phyloP scores from a whole-genome alignment of 2,113 vertebrate species.

The Naja naja region DNA sequence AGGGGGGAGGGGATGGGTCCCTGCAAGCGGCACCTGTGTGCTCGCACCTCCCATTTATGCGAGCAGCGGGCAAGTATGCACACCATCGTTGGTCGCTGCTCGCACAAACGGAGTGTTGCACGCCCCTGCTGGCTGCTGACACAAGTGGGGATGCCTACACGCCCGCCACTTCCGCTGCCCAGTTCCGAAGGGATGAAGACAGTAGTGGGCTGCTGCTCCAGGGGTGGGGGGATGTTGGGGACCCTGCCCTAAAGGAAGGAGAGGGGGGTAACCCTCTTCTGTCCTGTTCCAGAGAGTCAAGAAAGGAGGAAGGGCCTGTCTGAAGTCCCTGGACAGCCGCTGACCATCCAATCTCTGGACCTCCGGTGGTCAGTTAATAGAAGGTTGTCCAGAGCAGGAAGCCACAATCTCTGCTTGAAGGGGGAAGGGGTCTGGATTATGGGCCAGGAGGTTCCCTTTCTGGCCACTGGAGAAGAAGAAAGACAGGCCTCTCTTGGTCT shows the following conservation, averaged over 20 bases:
- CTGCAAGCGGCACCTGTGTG: fast-evolving
- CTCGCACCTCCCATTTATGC: no score
- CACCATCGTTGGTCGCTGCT: no score
- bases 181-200: not conserved
- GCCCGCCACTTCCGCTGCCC: not conserved
- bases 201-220: not conserved
- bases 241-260: not conserved
- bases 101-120: no score
- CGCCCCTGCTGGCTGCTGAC: fast-evolving
- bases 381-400: not conserved
- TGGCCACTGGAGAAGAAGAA: not conserved
- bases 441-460: not conserved
- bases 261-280: not conserved
- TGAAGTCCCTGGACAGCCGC: fast-evolving
- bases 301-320: no score
- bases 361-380: not conserved
- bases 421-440: not conserved
- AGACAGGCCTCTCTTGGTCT: not conserved
- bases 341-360: not conserved
- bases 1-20: no score
- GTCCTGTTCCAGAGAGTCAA: not conserved
- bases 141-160: not conserved
- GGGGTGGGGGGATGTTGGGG: not conserved
- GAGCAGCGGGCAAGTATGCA: fast-evolving
- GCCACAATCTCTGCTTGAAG: no score